Evolutionary conservation across 2,113 vertebrate species (phyloP).

Genomic region (Apistogramma diplotaenia): DNA sequence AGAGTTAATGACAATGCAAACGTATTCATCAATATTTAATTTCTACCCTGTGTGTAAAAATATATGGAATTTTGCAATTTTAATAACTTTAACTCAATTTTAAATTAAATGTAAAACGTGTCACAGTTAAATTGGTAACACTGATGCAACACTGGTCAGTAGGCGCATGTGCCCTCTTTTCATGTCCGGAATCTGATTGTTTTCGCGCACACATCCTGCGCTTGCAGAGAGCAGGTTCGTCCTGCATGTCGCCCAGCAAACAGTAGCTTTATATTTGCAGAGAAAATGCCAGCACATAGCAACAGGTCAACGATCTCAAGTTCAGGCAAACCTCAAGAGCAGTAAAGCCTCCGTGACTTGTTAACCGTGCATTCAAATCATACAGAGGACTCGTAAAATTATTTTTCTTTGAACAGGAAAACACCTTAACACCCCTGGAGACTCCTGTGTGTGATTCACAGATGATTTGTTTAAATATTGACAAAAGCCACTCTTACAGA

Average conservation of each 20-base stretch:
- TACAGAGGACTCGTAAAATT: slow-evolving; percentile 32
- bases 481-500: not conserved
- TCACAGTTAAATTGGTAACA: not conserved
- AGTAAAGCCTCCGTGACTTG: slow-evolving; percentile 59
- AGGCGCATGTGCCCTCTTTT: not conserved
- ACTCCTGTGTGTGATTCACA: not conserved
- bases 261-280: slow-evolving; percentile 75
- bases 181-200: not conserved
- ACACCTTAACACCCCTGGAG: slow-evolving; percentile 26
- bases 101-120: not conserved
- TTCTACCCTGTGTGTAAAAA: not conserved
- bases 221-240: slow-evolving; percentile 49
- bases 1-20: not conserved
- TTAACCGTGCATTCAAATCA: slow-evolving; percentile 44
- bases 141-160: not conserved
- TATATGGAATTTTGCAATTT: accelerated
- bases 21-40: not conserved
- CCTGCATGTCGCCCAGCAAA: slow-evolving; percentile 67
- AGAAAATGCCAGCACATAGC: slow-evolving; percentile 76
- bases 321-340: slow-evolving; percentile 56
- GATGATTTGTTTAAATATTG: not conserved
- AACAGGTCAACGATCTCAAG: slow-evolving; percentile 77
- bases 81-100: not conserved
- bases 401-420: slow-evolving; percentile 26
- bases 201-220: slow-evolving; percentile 9